Conservation (phyloP, 2,113 vertebrate species). For the Pimephales promelas region DNA sequence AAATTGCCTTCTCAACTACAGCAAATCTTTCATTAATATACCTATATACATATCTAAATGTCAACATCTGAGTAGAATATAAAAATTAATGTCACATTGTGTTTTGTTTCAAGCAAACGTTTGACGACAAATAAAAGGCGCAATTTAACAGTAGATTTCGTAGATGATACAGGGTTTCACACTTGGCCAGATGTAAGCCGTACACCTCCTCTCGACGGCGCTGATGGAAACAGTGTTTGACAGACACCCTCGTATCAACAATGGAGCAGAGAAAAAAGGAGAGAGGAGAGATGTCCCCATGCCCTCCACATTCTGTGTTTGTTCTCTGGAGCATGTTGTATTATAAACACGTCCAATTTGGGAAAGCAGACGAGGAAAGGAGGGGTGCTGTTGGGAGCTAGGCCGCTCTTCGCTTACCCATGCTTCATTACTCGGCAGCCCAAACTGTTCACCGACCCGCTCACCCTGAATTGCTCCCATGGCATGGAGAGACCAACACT, state of each 20-base stretch:
- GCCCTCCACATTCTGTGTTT: constrained; percentile 45
- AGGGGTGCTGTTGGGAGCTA: constrained; percentile 35
- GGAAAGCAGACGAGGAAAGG: constrained; percentile 2
- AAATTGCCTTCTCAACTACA: background rate
- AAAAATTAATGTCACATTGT: constrained; percentile 8
- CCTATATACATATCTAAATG: background rate
- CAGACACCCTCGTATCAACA: constrained; percentile 54
- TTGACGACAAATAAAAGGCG: constrained; percentile 34
- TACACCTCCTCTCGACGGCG: background rate
- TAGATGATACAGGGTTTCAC: constrained; percentile 22
- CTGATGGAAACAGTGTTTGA: constrained; percentile 55
- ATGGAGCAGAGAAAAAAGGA: constrained; percentile 33
- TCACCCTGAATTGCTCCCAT: constrained; percentile 37
- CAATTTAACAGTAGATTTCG: constrained; percentile 17
- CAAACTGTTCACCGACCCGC: constrained; percentile 46
- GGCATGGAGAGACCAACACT: constrained; percentile 33
- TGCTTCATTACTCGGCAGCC: constrained; percentile 53
- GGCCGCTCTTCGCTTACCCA: constrained; percentile 34
- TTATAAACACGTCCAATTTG: constrained; percentile 54
- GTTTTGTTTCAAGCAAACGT: constrained; percentile 26
- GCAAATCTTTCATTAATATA: background rate
- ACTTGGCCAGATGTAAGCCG: constrained; percentile 36
- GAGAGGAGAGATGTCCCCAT: constrained; percentile 38
- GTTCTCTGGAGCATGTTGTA: constrained; percentile 55
- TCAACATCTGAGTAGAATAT: background rate